Conservation (phyloP, 2,888 invertebrate species). For the Leptopilina syphax region DNA sequence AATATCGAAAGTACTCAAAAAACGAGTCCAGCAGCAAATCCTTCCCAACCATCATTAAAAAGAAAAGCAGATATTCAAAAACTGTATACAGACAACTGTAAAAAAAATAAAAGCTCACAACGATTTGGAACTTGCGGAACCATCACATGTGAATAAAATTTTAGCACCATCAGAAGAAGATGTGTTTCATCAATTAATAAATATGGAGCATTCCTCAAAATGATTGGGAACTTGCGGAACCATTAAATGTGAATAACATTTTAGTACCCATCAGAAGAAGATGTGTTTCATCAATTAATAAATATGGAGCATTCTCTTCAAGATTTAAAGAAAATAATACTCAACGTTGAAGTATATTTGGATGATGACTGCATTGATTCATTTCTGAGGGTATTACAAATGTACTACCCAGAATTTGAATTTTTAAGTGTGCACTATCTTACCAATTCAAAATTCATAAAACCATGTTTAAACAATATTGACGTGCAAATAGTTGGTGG, state of each 20-base stretch:
- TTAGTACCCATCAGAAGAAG: background rate
- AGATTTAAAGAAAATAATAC: too few relatives aligned
- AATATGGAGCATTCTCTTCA: too few relatives aligned
- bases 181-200: background rate
- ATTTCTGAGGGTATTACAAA: too few relatives aligned
- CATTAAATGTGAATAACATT: background rate
- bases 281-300: too few relatives aligned
- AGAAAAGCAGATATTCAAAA: too few relatives aligned
- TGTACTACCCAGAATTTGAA: background rate
- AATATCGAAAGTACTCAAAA: too few relatives aligned
- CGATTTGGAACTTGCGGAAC: background rate
- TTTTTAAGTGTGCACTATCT: constrained; percentile 40
- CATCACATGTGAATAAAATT: background rate
- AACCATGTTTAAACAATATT: constrained; percentile 2
- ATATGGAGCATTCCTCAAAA: too few relatives aligned
- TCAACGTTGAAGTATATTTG: too few relatives aligned
- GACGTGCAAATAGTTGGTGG: constrained; percentile 53
- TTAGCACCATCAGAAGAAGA: background rate
- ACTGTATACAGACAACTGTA: background rate
- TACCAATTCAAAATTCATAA: too few relatives aligned
- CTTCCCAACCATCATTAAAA: too few relatives aligned
- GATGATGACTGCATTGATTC: too few relatives aligned
- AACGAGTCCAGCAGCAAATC: background rate
- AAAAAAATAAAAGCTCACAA: background rate
- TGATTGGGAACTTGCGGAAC: background rate